Conservation (phyloP, 2,113 vertebrate species). For the Amazona vittata region DNA sequence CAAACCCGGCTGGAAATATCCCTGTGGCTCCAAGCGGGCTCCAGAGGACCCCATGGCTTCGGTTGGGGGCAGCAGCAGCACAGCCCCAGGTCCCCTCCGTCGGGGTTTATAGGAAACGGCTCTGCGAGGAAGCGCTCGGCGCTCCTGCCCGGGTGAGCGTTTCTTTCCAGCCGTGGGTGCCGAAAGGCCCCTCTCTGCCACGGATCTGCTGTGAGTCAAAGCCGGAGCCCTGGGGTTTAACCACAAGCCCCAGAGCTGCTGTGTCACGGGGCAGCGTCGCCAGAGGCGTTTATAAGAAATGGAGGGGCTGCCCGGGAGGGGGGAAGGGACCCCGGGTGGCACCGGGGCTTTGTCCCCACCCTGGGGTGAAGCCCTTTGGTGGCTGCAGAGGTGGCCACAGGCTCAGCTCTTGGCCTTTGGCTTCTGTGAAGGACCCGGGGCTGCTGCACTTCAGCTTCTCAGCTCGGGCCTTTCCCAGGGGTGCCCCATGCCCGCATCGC, state of each 20-base stretch:
- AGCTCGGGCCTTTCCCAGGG: not conserved
- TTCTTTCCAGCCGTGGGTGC: slow-evolving; percentile 77
- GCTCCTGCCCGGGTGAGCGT: slow-evolving; percentile 58
- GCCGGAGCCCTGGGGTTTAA: slow-evolving; percentile 54
- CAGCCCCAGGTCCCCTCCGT: fast-evolving
- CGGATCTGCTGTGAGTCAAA: slow-evolving; percentile 62
- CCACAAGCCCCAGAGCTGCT: slow-evolving; percentile 38
- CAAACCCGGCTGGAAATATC: fast-evolving
- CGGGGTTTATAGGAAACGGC: slow-evolving; percentile 79
- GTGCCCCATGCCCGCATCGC: fast-evolving
- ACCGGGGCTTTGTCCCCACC: not conserved
- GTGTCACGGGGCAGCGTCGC: not conserved
- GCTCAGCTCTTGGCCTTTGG: fast-evolving
- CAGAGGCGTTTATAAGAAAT: slow-evolving; percentile 66
- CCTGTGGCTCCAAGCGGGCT: fast-evolving
- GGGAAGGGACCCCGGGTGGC: not conserved
- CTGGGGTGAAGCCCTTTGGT: fast-evolving
- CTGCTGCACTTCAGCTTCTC: too few relatives aligned
- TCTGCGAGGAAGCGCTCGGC: slow-evolving; percentile 65
- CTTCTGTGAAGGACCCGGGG: fast-evolving
- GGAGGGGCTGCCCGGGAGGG: not conserved
- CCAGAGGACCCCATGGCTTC: fast-evolving
- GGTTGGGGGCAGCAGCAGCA: fast-evolving
- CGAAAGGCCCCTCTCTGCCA: slow-evolving; percentile 13
- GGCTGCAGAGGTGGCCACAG: fast-evolving